Evolutionary conservation across 1,140 invertebrate species (phyloP), one percentile per base, ranked within the genome.

Genomic region (Homarus americanus): DNA sequence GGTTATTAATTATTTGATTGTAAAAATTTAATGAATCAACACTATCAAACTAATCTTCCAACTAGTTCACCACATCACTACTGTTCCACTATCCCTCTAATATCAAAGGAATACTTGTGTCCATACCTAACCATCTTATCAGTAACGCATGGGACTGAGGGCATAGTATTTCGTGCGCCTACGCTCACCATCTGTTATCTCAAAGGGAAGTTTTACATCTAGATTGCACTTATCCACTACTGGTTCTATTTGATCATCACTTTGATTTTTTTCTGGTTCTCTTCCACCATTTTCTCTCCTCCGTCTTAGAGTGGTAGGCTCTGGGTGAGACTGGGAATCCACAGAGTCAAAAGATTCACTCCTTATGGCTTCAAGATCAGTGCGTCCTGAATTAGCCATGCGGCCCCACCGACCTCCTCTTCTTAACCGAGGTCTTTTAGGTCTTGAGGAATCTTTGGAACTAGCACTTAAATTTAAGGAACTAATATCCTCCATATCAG

Each of bases 101-200:
- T 5, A 63, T 63, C 20, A 63, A 69, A 69, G 63, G 28, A 69
- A 28, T 0, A 69, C 5, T 28, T 69, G 63, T 28, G 63, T 69
- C 12, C n/a, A 69, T 12, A 69, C 32, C 53, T 58, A 3, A 20
- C 2, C 17, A 20, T 3, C 40, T 34, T 41, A 20, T 86, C 28
- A 86, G 69, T 86, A 86, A 12, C 83, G 66, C 83, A 86, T 73
- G 5, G 83, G 83, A 49, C 83, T 86, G n/a, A 86, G 83, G 24
- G 83, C 83, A 75, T 86, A 86, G 38, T 34, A 86, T 41, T 86
- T 86, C 83, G 76, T 12, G 0, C 41, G 66, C 2, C 83, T 72
- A 53, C 76, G 73, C 15, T 86, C 83, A 49, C 72, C 40, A 53
- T 86, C 69, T 20, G 41, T 12, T 49, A 73, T 53, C 7, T 86